A percentile compares a stretch with the other conserved stretches of the same genome.
Conservation (phyloP, 2,797 vertebrate species). For the Florisuga fusca region DNA sequence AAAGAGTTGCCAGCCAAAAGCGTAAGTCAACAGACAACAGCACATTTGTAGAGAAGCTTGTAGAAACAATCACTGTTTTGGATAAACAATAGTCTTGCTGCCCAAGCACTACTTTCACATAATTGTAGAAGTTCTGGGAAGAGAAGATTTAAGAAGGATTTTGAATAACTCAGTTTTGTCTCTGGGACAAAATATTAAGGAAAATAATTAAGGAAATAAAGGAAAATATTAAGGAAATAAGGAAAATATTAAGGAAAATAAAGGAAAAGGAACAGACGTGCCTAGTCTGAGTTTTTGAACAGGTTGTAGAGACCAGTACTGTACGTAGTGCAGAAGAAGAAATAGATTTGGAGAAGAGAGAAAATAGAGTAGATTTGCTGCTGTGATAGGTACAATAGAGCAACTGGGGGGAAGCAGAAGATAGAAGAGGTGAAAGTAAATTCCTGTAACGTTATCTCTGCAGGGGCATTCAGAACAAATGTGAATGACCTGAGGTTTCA, state of each 20-base stretch:
- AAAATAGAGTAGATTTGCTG: not conserved
- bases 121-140: not conserved
- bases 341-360: not conserved
- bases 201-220: not conserved
- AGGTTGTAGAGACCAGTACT: not conserved
- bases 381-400: not conserved
- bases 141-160: not conserved
- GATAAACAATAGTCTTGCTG: not conserved
- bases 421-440: not conserved
- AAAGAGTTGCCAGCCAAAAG: not conserved
- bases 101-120: not conserved
- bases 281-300: not conserved
- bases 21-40: not conserved
- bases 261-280: not conserved
- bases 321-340: not conserved
- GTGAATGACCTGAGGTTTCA: not conserved
- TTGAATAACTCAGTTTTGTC: not conserved
- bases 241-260: not conserved
- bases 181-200: not conserved
- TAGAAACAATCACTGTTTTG: not conserved
- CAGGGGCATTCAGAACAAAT: not conserved
- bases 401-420: not conserved
- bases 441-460: not conserved
- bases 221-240: too few relatives aligned
- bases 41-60: not conserved